Conservation (phyloP, 2,888 invertebrate species). For the Spilosoma lubricipeda region DNA sequence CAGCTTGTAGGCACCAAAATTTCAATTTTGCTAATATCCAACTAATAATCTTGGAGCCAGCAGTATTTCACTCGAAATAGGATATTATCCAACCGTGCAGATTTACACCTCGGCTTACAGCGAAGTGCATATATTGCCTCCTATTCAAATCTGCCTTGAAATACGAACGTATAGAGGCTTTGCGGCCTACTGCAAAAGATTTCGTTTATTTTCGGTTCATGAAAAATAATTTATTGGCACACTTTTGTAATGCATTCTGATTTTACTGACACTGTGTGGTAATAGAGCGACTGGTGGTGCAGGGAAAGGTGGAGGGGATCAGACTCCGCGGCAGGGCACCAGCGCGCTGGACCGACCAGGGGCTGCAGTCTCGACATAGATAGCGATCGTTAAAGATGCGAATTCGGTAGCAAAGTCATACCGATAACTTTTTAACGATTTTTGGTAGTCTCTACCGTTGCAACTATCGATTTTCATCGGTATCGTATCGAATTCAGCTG, state of each 20-base stretch:
- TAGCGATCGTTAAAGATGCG: no score
- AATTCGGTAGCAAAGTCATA: no score
- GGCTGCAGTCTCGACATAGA: no score
- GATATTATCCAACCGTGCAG: slow-evolving; percentile 50
- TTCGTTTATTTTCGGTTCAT: background rate
- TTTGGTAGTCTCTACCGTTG: no score
- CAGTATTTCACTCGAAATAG: slow-evolving; percentile 35
- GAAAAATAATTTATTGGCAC: background rate
- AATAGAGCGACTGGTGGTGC: no score
- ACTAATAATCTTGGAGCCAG: slow-evolving; percentile 45
- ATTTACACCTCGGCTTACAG: slow-evolving; percentile 50
- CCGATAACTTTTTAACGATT: no score
- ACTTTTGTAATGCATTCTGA: background rate
- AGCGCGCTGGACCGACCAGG: no score
- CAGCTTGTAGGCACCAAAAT: slow-evolving; percentile 25
- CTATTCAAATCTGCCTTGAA: slow-evolving; percentile 44
- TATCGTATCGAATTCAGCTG: no score
- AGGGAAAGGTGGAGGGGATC: no score
- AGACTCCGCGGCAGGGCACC: no score
- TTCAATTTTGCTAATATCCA: slow-evolving; percentile 34
- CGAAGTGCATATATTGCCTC: slow-evolving; percentile 46
- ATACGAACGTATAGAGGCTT: slow-evolving; percentile 32
- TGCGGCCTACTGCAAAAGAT: slow-evolving; percentile 17
- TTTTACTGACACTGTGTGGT: background rate
- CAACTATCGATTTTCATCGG: no score